phyloP scores from a whole-genome alignment of 2,113 vertebrate species.

The Saiga tatarica region DNA sequence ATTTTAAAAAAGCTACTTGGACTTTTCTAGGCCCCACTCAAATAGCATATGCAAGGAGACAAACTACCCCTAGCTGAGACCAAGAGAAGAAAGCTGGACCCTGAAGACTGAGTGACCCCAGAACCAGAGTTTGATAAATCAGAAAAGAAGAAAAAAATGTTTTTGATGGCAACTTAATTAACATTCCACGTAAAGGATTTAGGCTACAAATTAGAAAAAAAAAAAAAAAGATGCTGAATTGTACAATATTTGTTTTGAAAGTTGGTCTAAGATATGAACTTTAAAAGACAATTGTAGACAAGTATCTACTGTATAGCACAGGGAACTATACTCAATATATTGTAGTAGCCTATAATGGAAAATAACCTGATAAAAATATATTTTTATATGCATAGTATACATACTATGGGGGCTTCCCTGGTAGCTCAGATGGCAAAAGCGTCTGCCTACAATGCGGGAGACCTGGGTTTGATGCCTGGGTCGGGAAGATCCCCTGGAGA shows the following conservation, averaged over 20 bases:
- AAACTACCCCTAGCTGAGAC: background rate
- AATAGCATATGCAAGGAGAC: background rate
- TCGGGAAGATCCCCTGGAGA: too few species aligned
- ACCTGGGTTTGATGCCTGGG: too few species aligned
- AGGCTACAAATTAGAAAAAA: background rate
- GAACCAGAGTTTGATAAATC: slow-evolving; percentile 1
- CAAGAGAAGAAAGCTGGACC: background rate
- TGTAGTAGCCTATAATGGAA: background rate
- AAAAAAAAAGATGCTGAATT: background rate
- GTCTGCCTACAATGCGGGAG: too few species aligned
- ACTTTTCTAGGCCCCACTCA: background rate
- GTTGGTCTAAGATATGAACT: background rate
- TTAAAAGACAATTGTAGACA: background rate
- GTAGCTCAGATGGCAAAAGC: too few species aligned
- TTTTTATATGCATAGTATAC: background rate
- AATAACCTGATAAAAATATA: background rate
- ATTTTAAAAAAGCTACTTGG: background rate
- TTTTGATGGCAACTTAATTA: background rate
- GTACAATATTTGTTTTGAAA: slow-evolving; percentile 9
- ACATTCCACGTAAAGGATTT: background rate
- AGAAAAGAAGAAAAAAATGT: background rate
- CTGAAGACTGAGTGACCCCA: background rate
- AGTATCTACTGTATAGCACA: background rate
- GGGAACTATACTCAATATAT: background rate
- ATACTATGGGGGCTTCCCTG: background rate